Conservation (phyloP, 2,888 invertebrate genomes). For the Dascillus cervinus region DNA sequence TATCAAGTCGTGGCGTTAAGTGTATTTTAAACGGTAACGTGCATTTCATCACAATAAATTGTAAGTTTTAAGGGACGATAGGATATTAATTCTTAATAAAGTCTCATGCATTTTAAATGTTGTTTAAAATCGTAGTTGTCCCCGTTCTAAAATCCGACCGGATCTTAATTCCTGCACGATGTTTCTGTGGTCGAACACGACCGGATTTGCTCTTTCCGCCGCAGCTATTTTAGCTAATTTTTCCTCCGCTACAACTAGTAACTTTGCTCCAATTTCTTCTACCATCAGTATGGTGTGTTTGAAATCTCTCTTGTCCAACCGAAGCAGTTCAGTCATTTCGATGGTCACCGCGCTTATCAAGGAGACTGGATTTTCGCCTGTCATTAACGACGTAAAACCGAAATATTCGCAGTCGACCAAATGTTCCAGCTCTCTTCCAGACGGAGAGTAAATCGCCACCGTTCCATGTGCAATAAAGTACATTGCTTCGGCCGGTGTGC, state of each 20-base stretch:
- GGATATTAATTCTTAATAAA: too few species aligned
- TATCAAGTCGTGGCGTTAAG: conserved; percentile 58
- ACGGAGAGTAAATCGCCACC: conserved; percentile 39
- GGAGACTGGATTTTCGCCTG: conserved; percentile 15
- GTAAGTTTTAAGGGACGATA: too few species aligned
- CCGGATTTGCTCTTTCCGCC: conserved; percentile 28
- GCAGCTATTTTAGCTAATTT: too few species aligned
- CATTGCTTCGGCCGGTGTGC: conserved; percentile 40
- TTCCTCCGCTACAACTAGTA: too few species aligned
- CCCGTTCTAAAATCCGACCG: conserved; percentile 19
- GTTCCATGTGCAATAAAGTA: conserved; percentile 48
- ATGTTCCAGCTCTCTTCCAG: conserved; percentile 46
- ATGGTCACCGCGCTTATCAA: conserved; percentile 23
- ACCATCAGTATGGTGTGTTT: conserved; percentile 28
- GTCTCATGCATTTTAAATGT: too few species aligned
- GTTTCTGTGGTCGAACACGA: conserved; percentile 15
- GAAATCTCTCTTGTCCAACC: conserved; percentile 24
- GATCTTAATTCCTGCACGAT: conserved; percentile 16
- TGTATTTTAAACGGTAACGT: conserved; percentile 1
- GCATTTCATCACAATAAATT: too few species aligned
- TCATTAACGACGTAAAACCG: conserved; percentile 34
- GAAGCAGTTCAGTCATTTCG: conserved; percentile 35
- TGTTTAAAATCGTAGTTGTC: too few species aligned
- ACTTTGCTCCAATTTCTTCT: conserved; percentile 33
- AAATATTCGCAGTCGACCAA: conserved; percentile 48